Conservation (phyloP, 37 sponge, comb jelly and placozoan genomes). For the Amphimedon queenslandica region DNA sequence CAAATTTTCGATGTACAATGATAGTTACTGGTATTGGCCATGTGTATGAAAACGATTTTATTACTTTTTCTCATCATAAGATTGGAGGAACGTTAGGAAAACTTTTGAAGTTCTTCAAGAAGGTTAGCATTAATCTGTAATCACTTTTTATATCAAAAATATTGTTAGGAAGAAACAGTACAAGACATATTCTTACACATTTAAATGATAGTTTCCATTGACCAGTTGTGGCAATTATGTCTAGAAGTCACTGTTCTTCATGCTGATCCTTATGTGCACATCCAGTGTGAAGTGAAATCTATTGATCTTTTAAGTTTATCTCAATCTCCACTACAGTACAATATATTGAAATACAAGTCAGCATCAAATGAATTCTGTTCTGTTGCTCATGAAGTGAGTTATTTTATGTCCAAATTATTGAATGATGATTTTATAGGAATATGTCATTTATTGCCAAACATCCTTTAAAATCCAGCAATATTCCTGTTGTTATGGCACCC, state of each 20-base stretch:
- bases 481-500: constrained; percentile 1
- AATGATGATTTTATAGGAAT: too few relatives aligned
- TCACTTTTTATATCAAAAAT: not conserved
- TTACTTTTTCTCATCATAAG: not conserved
- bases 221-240: not conserved
- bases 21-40: not conserved
- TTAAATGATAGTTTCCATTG: not conserved
- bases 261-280: not conserved
- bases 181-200: not conserved
- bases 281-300: too few relatives aligned
- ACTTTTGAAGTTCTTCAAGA: not conserved
- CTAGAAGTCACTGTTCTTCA: not conserved
- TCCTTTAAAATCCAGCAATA: not conserved
- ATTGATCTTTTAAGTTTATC: too few relatives aligned
- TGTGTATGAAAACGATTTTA: constrained; percentile 1
- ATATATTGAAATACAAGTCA: too few relatives aligned
- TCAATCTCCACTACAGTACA: not conserved
- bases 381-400: too few relatives aligned
- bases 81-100: not conserved
- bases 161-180: not conserved
- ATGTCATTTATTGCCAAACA: not conserved
- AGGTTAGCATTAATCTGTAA: not conserved
- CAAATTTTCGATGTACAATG: not conserved
- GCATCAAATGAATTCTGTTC: too few relatives aligned
- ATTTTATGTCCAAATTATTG: too few relatives aligned